Conservation (phyloP, 2,113 vertebrate genomes). For the Leucopsar rothschildi region DNA sequence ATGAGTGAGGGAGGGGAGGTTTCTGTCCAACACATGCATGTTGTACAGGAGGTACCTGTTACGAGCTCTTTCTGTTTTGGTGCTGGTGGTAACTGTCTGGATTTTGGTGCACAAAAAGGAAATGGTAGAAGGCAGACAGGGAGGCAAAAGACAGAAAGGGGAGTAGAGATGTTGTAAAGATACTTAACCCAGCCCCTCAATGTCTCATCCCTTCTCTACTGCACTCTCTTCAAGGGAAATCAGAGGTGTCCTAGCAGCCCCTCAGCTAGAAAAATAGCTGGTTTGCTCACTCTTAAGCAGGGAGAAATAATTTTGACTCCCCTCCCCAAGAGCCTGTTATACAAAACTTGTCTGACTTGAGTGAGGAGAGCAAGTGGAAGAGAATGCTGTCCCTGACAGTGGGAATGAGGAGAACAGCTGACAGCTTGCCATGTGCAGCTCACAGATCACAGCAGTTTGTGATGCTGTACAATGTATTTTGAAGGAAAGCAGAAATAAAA, state of each 20-base stretch:
- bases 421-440: neutral
- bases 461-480: neutral
- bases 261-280: neutral
- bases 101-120: neutral
- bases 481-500: constrained; percentile 21
- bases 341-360: constrained; percentile 4
- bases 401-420: constrained; percentile 25
- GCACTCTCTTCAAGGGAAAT: neutral
- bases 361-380: constrained; percentile 32
- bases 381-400: neutral
- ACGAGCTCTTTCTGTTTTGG: neutral
- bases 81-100: neutral
- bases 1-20: neutral
- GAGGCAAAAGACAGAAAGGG: neutral
- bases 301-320: neutral
- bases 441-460: neutral
- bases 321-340: neutral
- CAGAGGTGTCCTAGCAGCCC: neutral
- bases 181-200: neutral
- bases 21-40: neutral
- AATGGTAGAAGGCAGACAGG: neutral
- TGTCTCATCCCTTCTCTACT: neutral
- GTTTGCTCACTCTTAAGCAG: neutral
- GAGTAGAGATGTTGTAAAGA: neutral
- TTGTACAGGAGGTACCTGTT: neutral